These are phyloP conservation scores for Dryomyza anilis DNA, from an alignment of 2,888 invertebrate genomes.

Conservation along the genomic window DNA sequence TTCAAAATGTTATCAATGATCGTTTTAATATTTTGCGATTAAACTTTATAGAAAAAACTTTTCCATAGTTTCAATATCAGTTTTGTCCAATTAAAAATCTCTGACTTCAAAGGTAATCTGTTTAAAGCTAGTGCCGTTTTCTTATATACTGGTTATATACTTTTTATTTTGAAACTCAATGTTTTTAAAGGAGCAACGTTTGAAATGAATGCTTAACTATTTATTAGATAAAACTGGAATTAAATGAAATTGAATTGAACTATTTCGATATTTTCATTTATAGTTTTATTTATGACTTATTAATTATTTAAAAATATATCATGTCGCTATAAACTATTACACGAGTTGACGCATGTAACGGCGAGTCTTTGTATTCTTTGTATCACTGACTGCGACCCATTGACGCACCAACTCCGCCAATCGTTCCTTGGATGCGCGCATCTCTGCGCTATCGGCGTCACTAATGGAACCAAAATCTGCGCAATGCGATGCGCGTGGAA, in stretches of 20 bases:
- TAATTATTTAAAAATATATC: not conserved
- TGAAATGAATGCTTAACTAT: not conserved
- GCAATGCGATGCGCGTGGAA: conserved; percentile 47
- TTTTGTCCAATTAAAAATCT: too few relatives aligned
- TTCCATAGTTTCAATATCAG: too few relatives aligned
- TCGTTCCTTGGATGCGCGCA: conserved; percentile 52
- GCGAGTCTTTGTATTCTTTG: not conserved
- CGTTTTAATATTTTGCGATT: too few relatives aligned
- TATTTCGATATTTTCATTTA: not conserved
- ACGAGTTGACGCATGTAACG: conserved; percentile 7
- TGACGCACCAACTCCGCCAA: conserved; percentile 51
- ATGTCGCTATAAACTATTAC: conserved; percentile 2
- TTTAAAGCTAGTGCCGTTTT: not conserved
- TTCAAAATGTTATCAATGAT: conserved; percentile 65
- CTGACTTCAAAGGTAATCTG: too few relatives aligned
- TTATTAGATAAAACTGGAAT: not conserved
- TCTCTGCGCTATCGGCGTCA: conserved; percentile 44
- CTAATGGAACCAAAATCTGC: conserved; percentile 55
- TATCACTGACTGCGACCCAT: conserved; percentile 41
- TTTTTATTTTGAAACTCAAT: not conserved
- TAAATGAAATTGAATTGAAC: not conserved
- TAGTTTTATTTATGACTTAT: not conserved
- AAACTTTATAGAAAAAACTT: too few relatives aligned
- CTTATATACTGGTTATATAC: not conserved
- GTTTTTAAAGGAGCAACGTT: not conserved